These are phyloP conservation scores for Tridacna crocea DNA, from an alignment of 2,888 invertebrate genomes.

Conservation along the genomic window DNA sequence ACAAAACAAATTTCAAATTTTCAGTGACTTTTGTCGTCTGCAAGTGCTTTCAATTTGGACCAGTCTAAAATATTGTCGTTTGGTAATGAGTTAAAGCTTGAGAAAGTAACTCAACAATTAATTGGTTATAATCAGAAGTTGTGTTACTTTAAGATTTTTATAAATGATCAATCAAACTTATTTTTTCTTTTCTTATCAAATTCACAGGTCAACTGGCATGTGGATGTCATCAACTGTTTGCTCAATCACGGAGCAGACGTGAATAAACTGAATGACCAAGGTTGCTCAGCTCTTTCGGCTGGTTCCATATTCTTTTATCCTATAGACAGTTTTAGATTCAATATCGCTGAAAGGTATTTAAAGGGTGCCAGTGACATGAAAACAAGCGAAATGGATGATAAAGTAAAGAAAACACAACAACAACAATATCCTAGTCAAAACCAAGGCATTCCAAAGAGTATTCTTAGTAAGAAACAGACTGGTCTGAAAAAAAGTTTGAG, in stretches of 20 bases:
- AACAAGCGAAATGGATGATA: slow-evolving; percentile 53
- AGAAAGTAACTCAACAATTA: too few species aligned
- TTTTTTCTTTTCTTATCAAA: too few species aligned
- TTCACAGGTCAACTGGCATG: slow-evolving; percentile 81
- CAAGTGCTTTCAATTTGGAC: too few species aligned
- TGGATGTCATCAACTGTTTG: slow-evolving; percentile 80
- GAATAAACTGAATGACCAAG: slow-evolving; percentile 83
- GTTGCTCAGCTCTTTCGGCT: slow-evolving; percentile 82
- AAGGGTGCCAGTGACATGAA: slow-evolving; percentile 57
- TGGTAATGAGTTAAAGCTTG: too few species aligned
- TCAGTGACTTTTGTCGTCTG: too few species aligned
- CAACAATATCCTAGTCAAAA: slow-evolving; percentile 46
- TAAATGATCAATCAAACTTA: too few species aligned
- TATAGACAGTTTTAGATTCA: slow-evolving; percentile 77
- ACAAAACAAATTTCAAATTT: too few species aligned
- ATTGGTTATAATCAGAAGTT: too few species aligned
- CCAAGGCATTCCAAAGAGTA: slow-evolving; percentile 54
- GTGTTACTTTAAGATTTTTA: too few species aligned
- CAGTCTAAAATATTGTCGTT: too few species aligned
- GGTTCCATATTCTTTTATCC: slow-evolving; percentile 83
- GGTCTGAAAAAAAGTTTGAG: slow-evolving; percentile 45
- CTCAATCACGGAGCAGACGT: slow-evolving; percentile 83
- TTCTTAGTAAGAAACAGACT: slow-evolving; percentile 56
- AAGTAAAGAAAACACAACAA: slow-evolving; percentile 44
- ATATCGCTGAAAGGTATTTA: slow-evolving; percentile 77